These are phyloP conservation scores for Poecilia latipinna DNA, from an alignment of 2,113 vertebrate genomes.

Conservation along the genomic window DNA sequence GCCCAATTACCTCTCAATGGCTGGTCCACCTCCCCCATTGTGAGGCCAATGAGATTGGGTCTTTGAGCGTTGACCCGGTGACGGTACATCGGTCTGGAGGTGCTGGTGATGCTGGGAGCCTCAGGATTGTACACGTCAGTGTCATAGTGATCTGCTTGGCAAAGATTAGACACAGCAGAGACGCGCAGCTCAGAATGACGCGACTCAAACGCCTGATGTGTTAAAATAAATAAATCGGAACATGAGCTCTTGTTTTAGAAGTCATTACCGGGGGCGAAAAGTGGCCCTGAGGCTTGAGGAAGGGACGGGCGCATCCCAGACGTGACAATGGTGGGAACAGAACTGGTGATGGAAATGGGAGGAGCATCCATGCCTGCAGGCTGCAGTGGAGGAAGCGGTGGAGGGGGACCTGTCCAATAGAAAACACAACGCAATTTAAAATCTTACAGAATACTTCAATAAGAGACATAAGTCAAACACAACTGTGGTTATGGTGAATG, in stretches of 20 bases:
- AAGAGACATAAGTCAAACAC: no score
- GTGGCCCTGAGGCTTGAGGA: constrained; percentile 87
- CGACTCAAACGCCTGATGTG: not conserved
- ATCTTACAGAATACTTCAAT: not conserved
- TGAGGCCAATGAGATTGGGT: constrained; percentile 96
- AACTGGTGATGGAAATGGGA: constrained; percentile 93
- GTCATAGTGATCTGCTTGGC: constrained; percentile 88
- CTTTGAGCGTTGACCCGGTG: constrained; percentile 94
- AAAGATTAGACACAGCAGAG: constrained; percentile 55
- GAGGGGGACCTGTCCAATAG: constrained; percentile 88
- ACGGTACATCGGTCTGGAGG: constrained; percentile 91
- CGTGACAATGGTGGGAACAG: constrained; percentile 94
- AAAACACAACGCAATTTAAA: not conserved
- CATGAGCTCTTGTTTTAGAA: not conserved
- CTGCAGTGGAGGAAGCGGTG: constrained; percentile 92
- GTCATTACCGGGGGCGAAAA: constrained; percentile 86
- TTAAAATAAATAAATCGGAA: not conserved
- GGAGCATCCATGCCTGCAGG: constrained; percentile 95
- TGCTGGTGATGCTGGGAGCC: constrained; percentile 95
- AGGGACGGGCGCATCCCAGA: constrained; percentile 92
- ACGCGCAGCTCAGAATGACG: not conserved
- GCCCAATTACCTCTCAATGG: constrained; percentile 89
- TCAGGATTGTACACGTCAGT: constrained; percentile 97
- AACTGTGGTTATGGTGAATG: no score
- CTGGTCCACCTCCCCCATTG: constrained; percentile 92